Percentiles rank a stretch among this genome's conserved stretches.
These are phyloP conservation scores for Ennomos fuscantarius DNA, from an alignment of 2,888 invertebrate genomes.

Conservation along the genomic window DNA sequence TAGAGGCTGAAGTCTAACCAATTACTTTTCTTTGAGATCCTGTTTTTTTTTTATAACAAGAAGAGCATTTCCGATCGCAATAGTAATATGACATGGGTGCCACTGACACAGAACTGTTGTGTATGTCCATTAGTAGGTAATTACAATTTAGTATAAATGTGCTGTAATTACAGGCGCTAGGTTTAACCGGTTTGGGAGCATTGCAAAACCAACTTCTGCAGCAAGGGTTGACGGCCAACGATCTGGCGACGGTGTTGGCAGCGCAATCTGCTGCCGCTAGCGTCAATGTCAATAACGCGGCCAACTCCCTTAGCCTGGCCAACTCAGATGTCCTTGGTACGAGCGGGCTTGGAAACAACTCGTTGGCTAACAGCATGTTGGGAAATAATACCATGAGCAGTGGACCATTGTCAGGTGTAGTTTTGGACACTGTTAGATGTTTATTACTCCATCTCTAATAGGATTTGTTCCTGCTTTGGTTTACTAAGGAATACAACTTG, in stretches of 20 bases:
- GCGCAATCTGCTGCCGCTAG: slow-evolving; percentile 54
- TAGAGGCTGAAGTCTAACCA: too few species aligned
- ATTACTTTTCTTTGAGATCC: too few species aligned
- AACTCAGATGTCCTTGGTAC: slow-evolving; percentile 54
- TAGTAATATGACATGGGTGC: too few species aligned
- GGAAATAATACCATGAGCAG: slow-evolving; percentile 64
- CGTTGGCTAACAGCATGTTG: slow-evolving; percentile 56
- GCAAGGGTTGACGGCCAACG: slow-evolving; percentile 77
- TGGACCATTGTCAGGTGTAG: slow-evolving; percentile 70
- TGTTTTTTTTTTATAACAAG: too few species aligned
- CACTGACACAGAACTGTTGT: too few species aligned
- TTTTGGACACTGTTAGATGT: too few species aligned
- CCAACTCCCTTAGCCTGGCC: slow-evolving; percentile 54
- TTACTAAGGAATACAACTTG: too few species aligned
- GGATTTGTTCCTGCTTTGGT: too few species aligned
- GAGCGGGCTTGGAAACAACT: slow-evolving; percentile 54
- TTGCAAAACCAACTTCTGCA: slow-evolving; percentile 79
- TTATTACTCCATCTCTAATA: too few species aligned
- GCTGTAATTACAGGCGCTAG: slow-evolving; percentile 67
- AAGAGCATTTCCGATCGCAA: too few species aligned
- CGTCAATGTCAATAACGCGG: slow-evolving; percentile 58
- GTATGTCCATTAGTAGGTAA: too few species aligned
- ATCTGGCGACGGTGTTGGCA: slow-evolving; percentile 70
- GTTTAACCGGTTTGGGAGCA: slow-evolving; percentile 75
- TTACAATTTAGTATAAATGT: too few species aligned